These are phyloP conservation scores for Phaethornis superciliosus DNA, from an alignment of 2,113 vertebrate genomes.

Conservation along the genomic window DNA sequence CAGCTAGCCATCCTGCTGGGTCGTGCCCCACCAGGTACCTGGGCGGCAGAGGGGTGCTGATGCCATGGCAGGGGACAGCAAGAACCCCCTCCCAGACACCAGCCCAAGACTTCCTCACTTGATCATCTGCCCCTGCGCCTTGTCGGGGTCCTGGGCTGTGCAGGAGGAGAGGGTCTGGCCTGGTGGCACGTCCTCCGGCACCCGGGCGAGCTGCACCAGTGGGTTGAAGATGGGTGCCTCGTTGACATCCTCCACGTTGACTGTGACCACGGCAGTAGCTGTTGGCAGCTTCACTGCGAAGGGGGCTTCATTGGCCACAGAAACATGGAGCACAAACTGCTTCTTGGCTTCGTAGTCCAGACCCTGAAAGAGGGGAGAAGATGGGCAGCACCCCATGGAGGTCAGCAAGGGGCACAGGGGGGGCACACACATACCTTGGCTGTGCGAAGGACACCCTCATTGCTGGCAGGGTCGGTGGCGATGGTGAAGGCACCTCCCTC, in stretches of 20 bases:
- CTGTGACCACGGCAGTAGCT: constrained; percentile 82
- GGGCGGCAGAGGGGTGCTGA: background rate
- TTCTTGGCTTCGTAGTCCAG: constrained; percentile 85
- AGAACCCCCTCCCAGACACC: no score
- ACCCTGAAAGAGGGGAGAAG: constrained; percentile 62
- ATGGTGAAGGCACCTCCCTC: constrained; percentile 74
- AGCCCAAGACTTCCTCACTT: constrained; percentile 68
- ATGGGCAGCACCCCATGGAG: rapidly evolving
- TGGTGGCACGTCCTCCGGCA: constrained; percentile 61
- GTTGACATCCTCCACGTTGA: constrained; percentile 84
- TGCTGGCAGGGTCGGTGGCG: constrained; percentile 75
- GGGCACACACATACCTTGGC: constrained; percentile 62
- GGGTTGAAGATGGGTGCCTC: constrained; percentile 82
- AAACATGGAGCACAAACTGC: constrained; percentile 77
- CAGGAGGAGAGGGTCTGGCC: constrained; percentile 66
- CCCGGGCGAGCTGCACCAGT: background rate
- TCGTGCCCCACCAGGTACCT: constrained; percentile 84
- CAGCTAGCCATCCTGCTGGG: constrained; percentile 79
- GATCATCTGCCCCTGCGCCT: constrained; percentile 78
- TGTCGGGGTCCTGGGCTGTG: constrained; percentile 86
- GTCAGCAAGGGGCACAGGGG: rapidly evolving
- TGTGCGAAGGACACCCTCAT: constrained; percentile 85
- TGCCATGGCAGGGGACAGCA: rapidly evolving
- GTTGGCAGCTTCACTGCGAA: constrained; percentile 73
- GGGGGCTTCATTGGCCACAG: constrained; percentile 81